Percentiles rank a stretch among this genome's conserved stretches.
Evolutionary conservation across 2,888 invertebrate genomes (phyloP).

Genomic region (Lasioglossum villosulum): DNA sequence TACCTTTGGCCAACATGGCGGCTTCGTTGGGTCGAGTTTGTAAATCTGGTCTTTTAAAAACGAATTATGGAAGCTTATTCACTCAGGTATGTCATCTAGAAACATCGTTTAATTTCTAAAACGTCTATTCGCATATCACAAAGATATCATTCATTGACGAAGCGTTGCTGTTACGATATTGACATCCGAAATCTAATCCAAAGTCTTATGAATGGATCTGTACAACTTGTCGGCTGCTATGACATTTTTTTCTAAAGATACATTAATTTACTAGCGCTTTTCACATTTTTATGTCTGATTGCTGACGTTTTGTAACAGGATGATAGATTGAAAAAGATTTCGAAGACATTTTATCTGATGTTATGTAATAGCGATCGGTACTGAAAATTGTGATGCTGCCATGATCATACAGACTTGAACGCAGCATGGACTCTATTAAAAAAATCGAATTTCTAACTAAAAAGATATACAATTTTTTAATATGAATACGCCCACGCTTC

Average conservation of each 20-base stretch:
- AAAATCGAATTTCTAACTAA: conserved; percentile 35
- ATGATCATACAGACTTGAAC: conserved; percentile 66
- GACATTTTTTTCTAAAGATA: conserved; percentile 65
- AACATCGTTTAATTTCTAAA: background rate
- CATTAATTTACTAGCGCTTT: background rate
- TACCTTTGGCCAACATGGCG: conserved; percentile 90
- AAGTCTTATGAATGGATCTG: conserved; percentile 26
- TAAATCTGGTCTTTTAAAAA: conserved; percentile 93
- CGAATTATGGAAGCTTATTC: conserved; percentile 88
- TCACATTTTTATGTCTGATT: background rate
- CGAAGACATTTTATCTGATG: conserved; percentile 67
- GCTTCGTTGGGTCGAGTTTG: conserved; percentile 94
- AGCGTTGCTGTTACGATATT: conserved; percentile 27
- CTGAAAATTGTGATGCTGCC: conserved; percentile 74
- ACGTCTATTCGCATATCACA: background rate
- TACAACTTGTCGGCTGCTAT: conserved; percentile 80
- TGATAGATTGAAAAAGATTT: conserved; percentile 41
- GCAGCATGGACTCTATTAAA: conserved; percentile 16
- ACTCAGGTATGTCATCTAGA: conserved; percentile 88
- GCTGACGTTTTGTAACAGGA: background rate
- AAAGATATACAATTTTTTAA: conserved; percentile 1
- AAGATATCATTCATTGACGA: conserved; percentile 4
- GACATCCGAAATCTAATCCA: conserved; percentile 30
- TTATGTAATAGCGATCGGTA: conserved; percentile 78
- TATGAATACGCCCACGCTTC: background rate